Evolutionary conservation across 1,140 invertebrate genomes (phyloP).

Genomic region (Mactra quadrangularis): DNA sequence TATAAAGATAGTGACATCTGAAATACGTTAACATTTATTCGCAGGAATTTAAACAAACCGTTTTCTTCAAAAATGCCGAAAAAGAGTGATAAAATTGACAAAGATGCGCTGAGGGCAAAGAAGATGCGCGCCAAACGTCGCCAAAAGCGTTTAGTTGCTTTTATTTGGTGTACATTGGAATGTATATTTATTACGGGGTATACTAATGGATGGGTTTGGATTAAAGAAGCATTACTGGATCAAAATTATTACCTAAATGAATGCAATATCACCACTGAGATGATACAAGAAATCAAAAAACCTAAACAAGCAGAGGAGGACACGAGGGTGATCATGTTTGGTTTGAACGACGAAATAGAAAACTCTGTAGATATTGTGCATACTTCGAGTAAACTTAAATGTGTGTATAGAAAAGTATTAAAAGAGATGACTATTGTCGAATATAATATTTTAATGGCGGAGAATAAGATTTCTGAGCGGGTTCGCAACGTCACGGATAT

Average conservation of each 20-base stretch:
- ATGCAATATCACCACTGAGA: conserved; percentile 13
- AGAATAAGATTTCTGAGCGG: no score
- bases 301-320: not conserved
- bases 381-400: not conserved
- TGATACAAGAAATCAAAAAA: not conserved
- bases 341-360: not conserved
- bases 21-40: no score
- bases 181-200: conserved; percentile 39
- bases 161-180: conserved; percentile 39
- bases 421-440: conserved; percentile 3
- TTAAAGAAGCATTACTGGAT: conserved; percentile 4
- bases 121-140: not conserved
- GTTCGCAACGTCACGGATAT: not conserved
- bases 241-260: conserved; percentile 19
- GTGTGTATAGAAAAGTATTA: not conserved
- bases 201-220: conserved; percentile 49
- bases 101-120: no score
- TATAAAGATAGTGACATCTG: no score
- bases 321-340: not conserved
- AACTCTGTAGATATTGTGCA: not conserved
- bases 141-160: not conserved
- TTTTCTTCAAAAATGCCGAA: no score
- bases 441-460: not conserved
- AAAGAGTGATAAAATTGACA: no score
- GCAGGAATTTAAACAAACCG: no score